Base-by-base conservation (phyloP, 1,140 invertebrate genomes). In the Heliconius nattereri region DNA sequence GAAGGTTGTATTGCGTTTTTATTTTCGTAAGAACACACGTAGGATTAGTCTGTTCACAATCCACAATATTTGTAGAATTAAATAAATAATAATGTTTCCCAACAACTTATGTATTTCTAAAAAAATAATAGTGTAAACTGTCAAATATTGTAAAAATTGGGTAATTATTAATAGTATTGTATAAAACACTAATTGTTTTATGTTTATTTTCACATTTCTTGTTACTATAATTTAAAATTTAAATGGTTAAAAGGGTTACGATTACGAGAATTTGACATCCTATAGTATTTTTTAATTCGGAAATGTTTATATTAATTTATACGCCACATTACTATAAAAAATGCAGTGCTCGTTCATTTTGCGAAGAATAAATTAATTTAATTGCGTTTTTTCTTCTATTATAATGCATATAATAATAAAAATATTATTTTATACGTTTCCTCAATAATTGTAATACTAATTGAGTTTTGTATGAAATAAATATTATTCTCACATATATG, bases 1-100 rank as follows among this genome's bases (percentile, higher is more conserved):
- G 60, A 66, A 66, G 60, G 60, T 66, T 66, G 60, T 66, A 9
- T 66, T 60, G 54, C 54, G 54, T 60, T 60, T 60, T 23, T 3
- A 23, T 60, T 60, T 60, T 60, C 54, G 54, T 60, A 60, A 60
- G 54, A 60, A 60, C n/a, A 60, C 54, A n/a, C 54, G n/a, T 60
- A 60, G 54, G 54, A 60, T 60, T 60, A 60, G n/a, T 23, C n/a
- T 8, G 7, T 11, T 26, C 54, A 11, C n/a, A 60, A 23, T 60
- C 11, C 54, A 60, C n/a, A 26, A 60, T 26, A 60, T 60, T 60
- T n/a, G 54, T 60, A 60, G 54, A 60, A 60, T 23, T 60, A 60
- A 60, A 60, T 57, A 57, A 57, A 57, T 23, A 57, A 57, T 57
- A 57, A n/a, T n/a, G 54, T 57, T 57, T 57, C 54, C 7, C 7